Conservation (phyloP, 2,797 vertebrate genomes). For the Dallia pectoralis region DNA sequence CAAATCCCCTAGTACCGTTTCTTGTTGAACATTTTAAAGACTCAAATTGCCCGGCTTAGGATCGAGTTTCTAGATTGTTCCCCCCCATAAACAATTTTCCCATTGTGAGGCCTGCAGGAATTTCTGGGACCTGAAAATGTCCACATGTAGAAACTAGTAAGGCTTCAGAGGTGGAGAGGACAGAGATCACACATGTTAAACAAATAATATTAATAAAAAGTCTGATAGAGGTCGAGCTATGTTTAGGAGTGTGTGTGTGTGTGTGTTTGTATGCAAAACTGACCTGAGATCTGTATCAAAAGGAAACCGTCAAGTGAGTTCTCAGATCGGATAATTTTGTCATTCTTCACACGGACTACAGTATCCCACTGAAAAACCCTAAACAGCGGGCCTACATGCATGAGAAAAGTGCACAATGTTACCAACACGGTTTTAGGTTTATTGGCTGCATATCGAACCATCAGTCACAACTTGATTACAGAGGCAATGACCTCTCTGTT, state of each 20-base stretch:
- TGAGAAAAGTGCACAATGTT: slow-evolving; percentile 19
- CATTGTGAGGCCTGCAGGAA: slow-evolving; percentile 33
- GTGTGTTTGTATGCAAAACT: background rate
- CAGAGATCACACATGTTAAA: background rate
- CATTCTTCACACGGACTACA: background rate
- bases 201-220: background rate
- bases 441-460: background rate
- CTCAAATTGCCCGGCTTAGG: slow-evolving; percentile 64
- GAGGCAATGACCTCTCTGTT: background rate
- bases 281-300: background rate
- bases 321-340: background rate
- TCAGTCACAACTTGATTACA: background rate
- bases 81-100: slow-evolving; percentile 13
- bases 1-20: slow-evolving; percentile 14
- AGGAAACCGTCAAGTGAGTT: background rate
- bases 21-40: slow-evolving; percentile 20
- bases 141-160: background rate
- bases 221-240: background rate
- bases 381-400: background rate
- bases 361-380: background rate
- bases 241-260: background rate
- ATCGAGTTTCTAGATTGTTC: slow-evolving; percentile 30
- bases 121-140: slow-evolving; percentile 13
- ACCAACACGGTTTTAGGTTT: slow-evolving; percentile 15
- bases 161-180: background rate